These are phyloP conservation scores for Agrochola macilenta DNA, from an alignment of 2,888 invertebrate species.

Conservation along the genomic window DNA sequence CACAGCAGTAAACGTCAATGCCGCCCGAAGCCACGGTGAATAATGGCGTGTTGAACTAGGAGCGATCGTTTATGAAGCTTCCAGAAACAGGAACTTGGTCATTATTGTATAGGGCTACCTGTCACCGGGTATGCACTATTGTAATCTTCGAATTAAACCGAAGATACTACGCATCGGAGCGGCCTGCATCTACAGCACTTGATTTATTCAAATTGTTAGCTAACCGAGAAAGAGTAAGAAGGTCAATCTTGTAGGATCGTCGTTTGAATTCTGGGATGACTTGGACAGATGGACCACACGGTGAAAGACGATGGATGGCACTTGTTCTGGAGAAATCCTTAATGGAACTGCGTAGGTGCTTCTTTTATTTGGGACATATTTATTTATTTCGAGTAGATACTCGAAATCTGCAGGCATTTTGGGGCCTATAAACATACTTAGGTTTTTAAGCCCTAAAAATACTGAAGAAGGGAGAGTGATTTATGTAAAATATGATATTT, in stretches of 20 bases:
- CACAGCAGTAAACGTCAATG: conserved; percentile 48
- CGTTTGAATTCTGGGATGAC: neutral
- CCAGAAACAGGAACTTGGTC: conserved; percentile 48
- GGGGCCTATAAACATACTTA: too few species aligned
- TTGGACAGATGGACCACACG: too few species aligned
- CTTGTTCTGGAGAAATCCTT: neutral
- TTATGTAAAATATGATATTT: too few species aligned
- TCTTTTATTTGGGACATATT: too few species aligned
- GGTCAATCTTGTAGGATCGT: neutral
- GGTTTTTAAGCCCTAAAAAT: too few species aligned
- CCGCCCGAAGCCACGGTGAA: conserved; percentile 57
- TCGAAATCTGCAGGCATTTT: too few species aligned
- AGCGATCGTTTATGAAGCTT: conserved; percentile 40
- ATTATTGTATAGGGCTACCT: conserved; percentile 58
- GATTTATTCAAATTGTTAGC: conserved; percentile 33
- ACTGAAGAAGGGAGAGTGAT: too few species aligned
- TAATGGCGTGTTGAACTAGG: conserved; percentile 32
- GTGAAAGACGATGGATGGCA: neutral
- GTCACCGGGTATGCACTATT: conserved; percentile 58
- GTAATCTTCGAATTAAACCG: conserved; percentile 56
- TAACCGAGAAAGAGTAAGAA: conserved; percentile 21
- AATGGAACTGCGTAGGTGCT: neutral
- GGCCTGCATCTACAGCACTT: conserved; percentile 45
- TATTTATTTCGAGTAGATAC: too few species aligned
- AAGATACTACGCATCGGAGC: conserved; percentile 28